These are phyloP conservation scores for Hippocampus guttulatus DNA, from an alignment of 2,113 vertebrate species.

Conservation along the genomic window DNA sequence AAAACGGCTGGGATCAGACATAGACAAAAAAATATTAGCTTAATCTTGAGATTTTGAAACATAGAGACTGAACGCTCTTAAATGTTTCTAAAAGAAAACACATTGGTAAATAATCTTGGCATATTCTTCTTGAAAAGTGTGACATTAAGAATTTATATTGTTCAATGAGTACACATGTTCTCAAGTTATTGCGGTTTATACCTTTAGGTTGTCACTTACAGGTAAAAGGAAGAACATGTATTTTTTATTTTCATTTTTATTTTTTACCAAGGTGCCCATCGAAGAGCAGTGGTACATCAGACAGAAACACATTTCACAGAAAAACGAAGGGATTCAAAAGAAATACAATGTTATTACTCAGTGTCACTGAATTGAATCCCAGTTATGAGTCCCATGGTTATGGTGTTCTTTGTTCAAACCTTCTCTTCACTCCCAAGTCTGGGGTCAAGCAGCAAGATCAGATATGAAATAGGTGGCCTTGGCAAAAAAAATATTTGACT, in stretches of 20 bases:
- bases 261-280: neutral
- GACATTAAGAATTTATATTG: neutral
- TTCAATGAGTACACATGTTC: neutral
- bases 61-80: too few relatives aligned
- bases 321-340: neutral
- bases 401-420: conserved; percentile 30
- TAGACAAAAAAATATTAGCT: too few relatives aligned
- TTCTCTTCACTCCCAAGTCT: conserved; percentile 41
- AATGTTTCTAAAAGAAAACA: too few relatives aligned
- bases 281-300: neutral
- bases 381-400: conserved; percentile 4
- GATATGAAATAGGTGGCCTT: conserved; percentile 54
- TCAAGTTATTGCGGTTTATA: neutral
- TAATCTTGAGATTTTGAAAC: too few relatives aligned
- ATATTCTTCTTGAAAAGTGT: neutral
- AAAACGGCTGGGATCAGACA: too few relatives aligned
- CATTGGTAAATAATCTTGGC: neutral
- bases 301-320: neutral
- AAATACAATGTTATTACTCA: conserved; percentile 6
- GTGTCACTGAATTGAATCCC: neutral
- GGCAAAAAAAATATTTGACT: conserved; percentile 55
- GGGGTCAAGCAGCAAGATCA: conserved; percentile 54
- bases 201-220: neutral
- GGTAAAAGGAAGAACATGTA: neutral
- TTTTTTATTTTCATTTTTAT: neutral